A percentile compares a stretch with the other conserved stretches of the same genome.
Evolutionary conservation across 2,113 vertebrate genomes (phyloP).

Genomic region (Synodontis membranacea): DNA sequence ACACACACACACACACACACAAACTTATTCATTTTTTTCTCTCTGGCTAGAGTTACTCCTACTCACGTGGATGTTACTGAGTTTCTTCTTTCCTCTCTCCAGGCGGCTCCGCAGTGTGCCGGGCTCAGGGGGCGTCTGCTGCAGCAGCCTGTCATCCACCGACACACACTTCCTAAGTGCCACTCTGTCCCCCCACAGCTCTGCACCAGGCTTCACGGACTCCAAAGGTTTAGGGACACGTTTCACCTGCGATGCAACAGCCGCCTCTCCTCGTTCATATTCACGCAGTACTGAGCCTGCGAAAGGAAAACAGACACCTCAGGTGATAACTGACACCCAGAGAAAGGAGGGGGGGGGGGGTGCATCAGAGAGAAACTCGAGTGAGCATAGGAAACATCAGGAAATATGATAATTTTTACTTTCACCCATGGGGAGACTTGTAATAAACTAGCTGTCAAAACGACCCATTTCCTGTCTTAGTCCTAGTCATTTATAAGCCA

Average conservation of each 20-base stretch:
- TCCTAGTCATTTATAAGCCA: constrained; percentile 20
- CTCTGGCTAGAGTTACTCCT: constrained; percentile 24
- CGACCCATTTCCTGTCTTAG: not conserved
- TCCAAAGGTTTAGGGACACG: constrained; percentile 58
- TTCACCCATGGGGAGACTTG: not conserved
- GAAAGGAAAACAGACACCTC: constrained; percentile 78
- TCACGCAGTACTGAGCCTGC: constrained; percentile 76
- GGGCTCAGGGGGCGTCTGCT: constrained; percentile 65
- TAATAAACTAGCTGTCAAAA: constrained; percentile 19
- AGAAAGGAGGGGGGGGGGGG: constrained; percentile 28
- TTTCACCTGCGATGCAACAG: constrained; percentile 67
- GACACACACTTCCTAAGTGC: constrained; percentile 76
- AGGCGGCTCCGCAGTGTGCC: constrained; percentile 67
- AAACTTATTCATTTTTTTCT: constrained; percentile 12
- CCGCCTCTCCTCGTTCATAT: constrained; percentile 74
- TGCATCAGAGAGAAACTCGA: constrained; percentile 28
- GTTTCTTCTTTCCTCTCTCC: constrained; percentile 71
- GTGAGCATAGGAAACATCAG: constrained; percentile 30
- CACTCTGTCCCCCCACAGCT: constrained; percentile 66
- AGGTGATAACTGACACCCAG: constrained; percentile 77
- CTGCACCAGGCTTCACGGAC: constrained; percentile 60
- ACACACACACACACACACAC: constrained; percentile 3
- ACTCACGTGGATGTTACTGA: constrained; percentile 79
- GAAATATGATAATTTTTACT: constrained; percentile 21
- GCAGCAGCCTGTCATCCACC: constrained; percentile 74